phyloP scores from a whole-genome alignment of 2,113 vertebrate species.

The Muscicapa adusta region DNA sequence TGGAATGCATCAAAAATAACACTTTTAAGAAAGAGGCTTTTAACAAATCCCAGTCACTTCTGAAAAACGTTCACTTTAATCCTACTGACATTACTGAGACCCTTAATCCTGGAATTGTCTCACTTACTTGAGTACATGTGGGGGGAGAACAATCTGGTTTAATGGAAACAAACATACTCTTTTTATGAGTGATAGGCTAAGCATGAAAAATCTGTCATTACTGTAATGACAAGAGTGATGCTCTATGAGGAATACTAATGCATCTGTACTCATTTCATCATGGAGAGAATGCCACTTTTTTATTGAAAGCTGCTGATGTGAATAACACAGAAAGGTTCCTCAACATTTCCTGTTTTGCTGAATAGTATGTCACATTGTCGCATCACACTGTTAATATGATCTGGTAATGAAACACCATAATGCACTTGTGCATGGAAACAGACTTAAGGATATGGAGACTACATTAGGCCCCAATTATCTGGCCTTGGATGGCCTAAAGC shows the following conservation, averaged over 20 bases:
- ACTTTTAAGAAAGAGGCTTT: slow-evolving; percentile 7
- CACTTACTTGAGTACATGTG: neutral
- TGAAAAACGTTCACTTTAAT: slow-evolving; percentile 3
- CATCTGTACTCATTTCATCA: neutral
- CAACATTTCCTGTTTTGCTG: slow-evolving; percentile 24
- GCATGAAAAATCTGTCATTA: slow-evolving; percentile 17
- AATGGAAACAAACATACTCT: slow-evolving; percentile 1
- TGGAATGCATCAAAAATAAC: neutral
- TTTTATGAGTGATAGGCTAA: slow-evolving; percentile 12
- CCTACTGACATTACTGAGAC: slow-evolving; percentile 7
- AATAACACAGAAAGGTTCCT: slow-evolving; percentile 32
- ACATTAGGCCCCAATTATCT: slow-evolving; percentile 21
- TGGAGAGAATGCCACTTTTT: neutral
- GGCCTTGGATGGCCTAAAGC: slow-evolving; percentile 10
- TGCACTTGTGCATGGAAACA: neutral
- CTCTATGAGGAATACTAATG: slow-evolving; percentile 6
- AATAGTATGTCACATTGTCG: slow-evolving; percentile 33
- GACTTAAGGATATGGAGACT: neutral
- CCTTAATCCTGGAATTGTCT: slow-evolving; percentile 46
- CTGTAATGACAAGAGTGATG: neutral
- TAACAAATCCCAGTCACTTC: slow-evolving; percentile 40
- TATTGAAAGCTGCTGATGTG: slow-evolving; percentile 29
- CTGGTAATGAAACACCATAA: slow-evolving; percentile 44
- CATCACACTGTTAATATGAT: slow-evolving; percentile 33
- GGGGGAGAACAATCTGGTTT: slow-evolving; percentile 2